phyloP scores from a whole-genome alignment of 92 coral and sea anemone genomes.

The Palythoa caribaeorum region DNA sequence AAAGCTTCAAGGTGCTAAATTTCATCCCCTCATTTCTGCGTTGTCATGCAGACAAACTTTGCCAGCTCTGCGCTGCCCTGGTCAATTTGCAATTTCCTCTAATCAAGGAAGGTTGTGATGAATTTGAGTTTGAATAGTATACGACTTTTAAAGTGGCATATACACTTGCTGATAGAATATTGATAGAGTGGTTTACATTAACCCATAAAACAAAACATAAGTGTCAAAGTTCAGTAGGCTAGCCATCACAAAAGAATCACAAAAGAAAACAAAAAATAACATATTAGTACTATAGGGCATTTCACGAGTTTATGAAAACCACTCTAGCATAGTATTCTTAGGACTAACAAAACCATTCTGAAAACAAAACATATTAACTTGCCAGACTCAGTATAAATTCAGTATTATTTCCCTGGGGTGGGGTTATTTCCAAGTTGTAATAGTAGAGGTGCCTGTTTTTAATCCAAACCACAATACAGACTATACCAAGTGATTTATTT shows the following conservation, averaged over 20 bases:
- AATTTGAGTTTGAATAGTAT: conserved; percentile 46
- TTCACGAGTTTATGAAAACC: not conserved
- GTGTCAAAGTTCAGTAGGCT: not conserved
- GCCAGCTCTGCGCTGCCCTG: conserved; percentile 65
- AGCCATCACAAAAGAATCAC: conserved; percentile 1
- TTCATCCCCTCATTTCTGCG: conserved; percentile 50
- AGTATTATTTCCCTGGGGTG: not conserved
- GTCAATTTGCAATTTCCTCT: conserved; percentile 62
- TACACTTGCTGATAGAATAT: conserved; percentile 15
- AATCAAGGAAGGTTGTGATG: conserved; percentile 55
- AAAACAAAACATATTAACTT: not conserved
- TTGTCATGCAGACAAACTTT: conserved; percentile 53
- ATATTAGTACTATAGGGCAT: not conserved
- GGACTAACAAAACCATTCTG: not conserved
- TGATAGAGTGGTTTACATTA: conserved; percentile 2
- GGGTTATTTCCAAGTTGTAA: not conserved
- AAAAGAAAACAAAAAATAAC: not conserved
- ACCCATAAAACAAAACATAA: not conserved
- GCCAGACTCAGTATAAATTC: not conserved
- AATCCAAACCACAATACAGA: conserved; percentile 3
- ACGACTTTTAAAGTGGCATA: not conserved
- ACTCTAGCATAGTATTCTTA: not conserved
- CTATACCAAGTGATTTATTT: not conserved
- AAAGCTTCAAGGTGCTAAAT: conserved; percentile 54
- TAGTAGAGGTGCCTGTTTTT: not conserved